Base-by-base conservation (phyloP, 1,140 invertebrate species). In the Frieseomelitta varia region DNA sequence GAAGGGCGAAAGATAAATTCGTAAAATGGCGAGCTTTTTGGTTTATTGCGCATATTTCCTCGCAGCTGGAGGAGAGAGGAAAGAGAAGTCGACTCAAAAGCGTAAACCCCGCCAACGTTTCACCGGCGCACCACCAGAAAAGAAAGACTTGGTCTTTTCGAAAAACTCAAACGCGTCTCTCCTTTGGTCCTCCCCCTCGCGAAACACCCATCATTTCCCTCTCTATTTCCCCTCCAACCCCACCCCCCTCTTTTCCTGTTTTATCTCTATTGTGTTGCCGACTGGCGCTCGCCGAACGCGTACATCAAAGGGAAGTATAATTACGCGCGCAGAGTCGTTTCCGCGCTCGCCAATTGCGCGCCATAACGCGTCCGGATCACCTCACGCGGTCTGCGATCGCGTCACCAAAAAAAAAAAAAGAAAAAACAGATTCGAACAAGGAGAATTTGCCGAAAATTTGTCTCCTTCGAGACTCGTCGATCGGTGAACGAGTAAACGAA, bases 231-330 rank as follows among this genome's bases (percentile, higher is more conserved):
- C 53, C 34, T 6, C 11, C 15, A n/a, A n/a, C n/a, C n/a, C n/a
- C n/a, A n/a, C n/a, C 47, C 14, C 47, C 2, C 34, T 80, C 72
- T n/a, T 47, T 47, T 58, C 11, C 53, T 61, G 72, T 85, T 74
- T 79, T 58, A 73, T 85, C 78, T 83, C 74, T 51, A 73, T 73
- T 73, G 68, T 72, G 55, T 73, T 79, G 67, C 19, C 75, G 68
- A 34, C 34, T 67, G 21, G 10, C 21, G 81, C 67, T 55, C 80
- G 30, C 65, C 81, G 63, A 83, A 78, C 47, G 55, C 21, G 81
- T 61, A 71, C 81, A 78, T 83, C 81, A 83, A 83, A 83, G 81
- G n/a, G 55, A n/a, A 83, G 75, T 69, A 83, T 83, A 83, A 83
- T 83, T 83, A 83, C 74, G 65, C 74, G 55, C 63, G 65, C 39